Evolutionary conservation across 2,888 invertebrate species (phyloP), one percentile per base, ranked within the genome.

Genomic region (Amphiduros pacificus): DNA sequence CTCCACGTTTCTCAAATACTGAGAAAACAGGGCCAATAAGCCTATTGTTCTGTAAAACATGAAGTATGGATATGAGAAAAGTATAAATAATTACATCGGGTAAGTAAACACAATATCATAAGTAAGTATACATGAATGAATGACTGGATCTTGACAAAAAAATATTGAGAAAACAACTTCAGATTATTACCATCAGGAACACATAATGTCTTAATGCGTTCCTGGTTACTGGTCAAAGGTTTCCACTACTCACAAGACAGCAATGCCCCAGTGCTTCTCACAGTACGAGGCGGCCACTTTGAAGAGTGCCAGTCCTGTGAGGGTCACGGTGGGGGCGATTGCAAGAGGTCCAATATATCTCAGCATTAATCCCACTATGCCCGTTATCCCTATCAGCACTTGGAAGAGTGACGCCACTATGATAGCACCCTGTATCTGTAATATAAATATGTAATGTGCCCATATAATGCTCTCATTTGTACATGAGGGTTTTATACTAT

Each of bases 231-330:
- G n/a, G n/a, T n/a, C n/a, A n/a, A n/a, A n/a, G n/a, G n/a, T n/a
- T 9, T 14, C 14, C n/a, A 56, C 3, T 17, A 79, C 86, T 86
- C 79, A 92, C 93, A 90, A 88, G 24, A 88, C 86, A 0, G 92
- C 89, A 60, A 93, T 89, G 17, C 90, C 91, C 93, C 93, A 93
- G 71, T 93, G 90, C 74, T 88, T 88, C 0, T 91, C 87, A 0
- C 92, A 91, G 2, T 90, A 89, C 0, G 86, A 85, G 0, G 90
- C 89, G 0, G 92, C 92, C 79, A 90, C 90, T 75, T 89, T 88
- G 77, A 92, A 92, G 44, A 93, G 83, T 0, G 91, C 90, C 14
- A 93, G 81, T 0, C 93, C 93, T 63, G 93, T 91, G 14, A 65
- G 57, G 20, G 56, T 48, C 4, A 93, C 91, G 0, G 92, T 91